Evolutionary conservation across 2,888 invertebrate species (phyloP), one percentile per base, ranked within the genome.

Genomic region (Scaptomyza caliginosa): DNA sequence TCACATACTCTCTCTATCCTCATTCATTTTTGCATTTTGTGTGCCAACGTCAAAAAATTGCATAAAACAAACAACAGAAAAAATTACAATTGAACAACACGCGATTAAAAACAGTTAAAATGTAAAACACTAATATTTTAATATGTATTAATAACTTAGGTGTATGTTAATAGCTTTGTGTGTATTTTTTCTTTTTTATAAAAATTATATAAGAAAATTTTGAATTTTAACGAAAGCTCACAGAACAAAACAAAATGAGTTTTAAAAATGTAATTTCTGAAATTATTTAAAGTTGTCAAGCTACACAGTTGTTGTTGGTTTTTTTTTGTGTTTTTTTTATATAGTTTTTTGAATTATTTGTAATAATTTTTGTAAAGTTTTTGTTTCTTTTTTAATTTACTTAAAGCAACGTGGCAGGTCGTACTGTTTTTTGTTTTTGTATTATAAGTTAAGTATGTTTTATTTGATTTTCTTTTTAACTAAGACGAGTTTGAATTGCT

Each of bases 391-490:
- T 56, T 57, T 64, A 77, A 74, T 62, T 78, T 77, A 86, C 75
- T 86, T 86, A 83, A 83, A 86, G 86, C 82, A 74, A 84, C 51
- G 86, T 86, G 83, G 83, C 83, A 83, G 83, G 85, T 84, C 78
- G 70, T 84, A 81, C 83, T 81, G 80, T 66, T 77, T 19, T 45
- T 19, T 34, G 24, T 39, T 26, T 45, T 56, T 54, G 48, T 51
- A 39, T 63, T 59, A 16, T 32, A 17, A 19, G 6, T 42, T 26
- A 16, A 38, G n/a, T 58, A 21, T 23, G 16, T 30, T n/a, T 48
- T 21, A 19, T 39, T 48, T 24, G 6, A 19, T 55, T 40, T 34
- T 26, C 30, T 32, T 50, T 55, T 56, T 62, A 68, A 72, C 72
- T 74, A 50, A 73, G 51, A 42, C 60, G 16, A 36, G 40, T 50